Evolutionary conservation across 1,140 invertebrate genomes (phyloP), one percentile per base, ranked within the genome.

Genomic region (Sycophila sp.): DNA sequence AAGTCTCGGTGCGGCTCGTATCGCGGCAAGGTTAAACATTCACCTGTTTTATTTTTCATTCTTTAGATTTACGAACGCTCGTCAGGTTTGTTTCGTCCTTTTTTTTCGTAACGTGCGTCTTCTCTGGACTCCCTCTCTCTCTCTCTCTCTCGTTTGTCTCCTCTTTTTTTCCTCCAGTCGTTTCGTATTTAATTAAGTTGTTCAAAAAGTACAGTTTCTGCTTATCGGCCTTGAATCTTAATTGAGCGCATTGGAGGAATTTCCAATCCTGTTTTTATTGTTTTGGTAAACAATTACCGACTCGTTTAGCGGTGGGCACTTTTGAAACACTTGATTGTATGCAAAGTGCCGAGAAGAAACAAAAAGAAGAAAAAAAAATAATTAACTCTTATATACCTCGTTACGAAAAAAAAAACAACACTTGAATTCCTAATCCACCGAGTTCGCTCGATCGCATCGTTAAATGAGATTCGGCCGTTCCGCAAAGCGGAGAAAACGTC

Each of bases 131-230:
- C 30, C 42, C 47, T 55, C 11, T 17, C 34, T 11, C 19, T 22
- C 17, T 10, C n/a, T 17, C 49, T 3, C 62, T 24, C 19, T 28
- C 22, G 0, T 10, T 19, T n/a, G n/a, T n/a, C 13, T 49, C 7
- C 8, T 11, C 15, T 56, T 42, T 56, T 22, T 32, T 56, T 42
- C 32, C 5, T 11, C 22, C 0, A 30, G 7, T 19, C 51, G 42
- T 49, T 67, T 26, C 64, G 64, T 67, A 58, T 67, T 67, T 67
- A 67, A 67, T 67, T 67, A 67, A 67, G 53, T 45, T 58, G 38
- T 69, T 69, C 47, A 34, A 62, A 69, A 69, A 63, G 49, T 55
- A 45, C 36, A 42, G 36, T 32, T 45, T 63, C 58, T 30, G 15
- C 34, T 36, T 51, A 69, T 69, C 67, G 67, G 47, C 67, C 67